Conservation (phyloP, 64 coral and sea anemone genomes). For the Porites australiensis region DNA sequence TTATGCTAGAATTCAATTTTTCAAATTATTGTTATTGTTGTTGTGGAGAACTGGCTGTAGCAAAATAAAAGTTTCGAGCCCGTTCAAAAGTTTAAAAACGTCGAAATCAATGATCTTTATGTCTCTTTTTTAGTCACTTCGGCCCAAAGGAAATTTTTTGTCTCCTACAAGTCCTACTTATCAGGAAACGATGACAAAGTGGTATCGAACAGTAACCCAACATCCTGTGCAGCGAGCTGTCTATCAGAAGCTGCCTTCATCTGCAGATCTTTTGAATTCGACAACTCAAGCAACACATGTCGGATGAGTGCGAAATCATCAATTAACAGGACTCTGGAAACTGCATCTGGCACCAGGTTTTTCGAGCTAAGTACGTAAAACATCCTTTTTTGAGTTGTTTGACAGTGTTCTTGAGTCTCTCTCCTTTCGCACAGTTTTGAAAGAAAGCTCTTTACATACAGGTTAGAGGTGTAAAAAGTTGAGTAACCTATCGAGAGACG, state of each 20-base stretch:
- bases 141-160: conserved; percentile 10
- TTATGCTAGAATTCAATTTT: too few species aligned
- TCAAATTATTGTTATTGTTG: too few species aligned
- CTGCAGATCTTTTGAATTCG: conserved; percentile 89
- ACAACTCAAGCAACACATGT: conserved; percentile 62
- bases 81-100: too few species aligned
- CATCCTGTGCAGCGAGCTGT: conserved; percentile 57
- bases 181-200: conserved; percentile 26
- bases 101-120: too few species aligned
- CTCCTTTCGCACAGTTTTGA: too few species aligned
- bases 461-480: too few species aligned
- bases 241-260: conserved; percentile 48
- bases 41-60: too few species aligned
- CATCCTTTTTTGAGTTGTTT: too few species aligned
- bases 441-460: too few species aligned
- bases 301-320: conserved; percentile 63
- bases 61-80: too few species aligned
- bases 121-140: conserved; percentile 36
- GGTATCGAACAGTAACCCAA: conserved; percentile 18
- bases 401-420: too few species aligned
- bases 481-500: too few species aligned
- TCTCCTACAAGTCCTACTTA: conserved; percentile 62
- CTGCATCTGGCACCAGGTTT: conserved; percentile 25
- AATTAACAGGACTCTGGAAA: neutral
- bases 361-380: conserved; percentile 81